Conservation (phyloP, 2,888 invertebrate genomes). For the Dastarcus helophoroides region DNA sequence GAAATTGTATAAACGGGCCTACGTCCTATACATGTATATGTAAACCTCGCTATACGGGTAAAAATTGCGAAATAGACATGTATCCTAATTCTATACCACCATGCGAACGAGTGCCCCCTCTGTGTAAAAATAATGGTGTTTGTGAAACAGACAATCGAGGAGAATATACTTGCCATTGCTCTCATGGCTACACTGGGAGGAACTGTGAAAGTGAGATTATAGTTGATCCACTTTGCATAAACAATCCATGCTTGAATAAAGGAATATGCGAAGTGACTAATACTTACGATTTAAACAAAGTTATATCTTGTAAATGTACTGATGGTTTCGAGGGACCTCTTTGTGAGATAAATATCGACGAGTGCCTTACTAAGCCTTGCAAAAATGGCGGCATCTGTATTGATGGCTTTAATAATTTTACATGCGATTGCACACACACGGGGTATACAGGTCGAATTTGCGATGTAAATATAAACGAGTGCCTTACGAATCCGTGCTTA, state of each 20-base stretch:
- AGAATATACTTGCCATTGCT: constrained; percentile 61
- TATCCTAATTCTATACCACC: no score
- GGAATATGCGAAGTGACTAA: constrained; percentile 60
- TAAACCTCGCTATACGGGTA: constrained; percentile 71
- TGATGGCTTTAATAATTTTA: constrained; percentile 62
- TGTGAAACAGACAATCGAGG: constrained; percentile 60
- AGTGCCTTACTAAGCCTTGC: constrained; percentile 61
- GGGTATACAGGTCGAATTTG: constrained; percentile 65
- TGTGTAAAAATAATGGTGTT: constrained; percentile 63
- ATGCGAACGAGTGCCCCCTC: constrained; percentile 45
- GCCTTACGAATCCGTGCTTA: constrained; percentile 53
- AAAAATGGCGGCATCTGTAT: constrained; percentile 53
- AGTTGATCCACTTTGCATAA: constrained; percentile 56
- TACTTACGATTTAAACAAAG: constrained; percentile 28
- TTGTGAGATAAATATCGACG: constrained; percentile 66
- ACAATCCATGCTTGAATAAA: constrained; percentile 66
- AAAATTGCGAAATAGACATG: constrained; percentile 75
- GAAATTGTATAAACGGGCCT: constrained; percentile 62
- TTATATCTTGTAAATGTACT: constrained; percentile 19
- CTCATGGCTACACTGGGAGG: constrained; percentile 34
- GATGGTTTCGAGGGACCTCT: constrained; percentile 38
- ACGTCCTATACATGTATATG: constrained; percentile 79
- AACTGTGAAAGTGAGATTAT: constrained; percentile 64
- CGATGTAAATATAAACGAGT: constrained; percentile 72
- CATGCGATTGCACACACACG: constrained; percentile 65